Evolutionary conservation across 2,797 vertebrate species (phyloP), one percentile per base, ranked within the genome.

Genomic region (Psittacula echo): DNA sequence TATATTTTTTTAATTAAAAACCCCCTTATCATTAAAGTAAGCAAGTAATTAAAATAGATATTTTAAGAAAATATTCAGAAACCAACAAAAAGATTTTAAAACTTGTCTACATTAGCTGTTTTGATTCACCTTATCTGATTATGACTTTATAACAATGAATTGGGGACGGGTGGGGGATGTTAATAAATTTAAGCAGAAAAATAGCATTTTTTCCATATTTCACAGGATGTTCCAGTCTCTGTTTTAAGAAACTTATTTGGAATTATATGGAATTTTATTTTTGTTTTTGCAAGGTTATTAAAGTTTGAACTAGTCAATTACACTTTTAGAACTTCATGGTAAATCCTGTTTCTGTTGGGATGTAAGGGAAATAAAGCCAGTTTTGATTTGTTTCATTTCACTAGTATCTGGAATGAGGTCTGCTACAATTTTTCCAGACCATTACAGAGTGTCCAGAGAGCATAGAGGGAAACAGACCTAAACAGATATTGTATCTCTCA

Each of bases 121-220:
- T 85, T 70, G 12, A 27, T 76, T 70, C 51, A 27, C 10, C 23
- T 80, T 67, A 44, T 64, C 9, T 70, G 29, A 58, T 21, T 58
- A 48, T 45, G 5, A 34, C 14, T 24, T 85, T 70, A 17, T 47
- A 9, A 39, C 22, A 42, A 9, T 61, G 13, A 41, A 26, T 44
- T 7, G 3, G 16, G 6, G 3, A 76, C 24, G 9, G 8, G 6
- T 14, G 4, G 1, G 11, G 6, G 1, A n/a, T 19, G 8, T 64
- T 30, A 58, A 47, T 27, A 5, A 47, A 79, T 85, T 54, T 67
- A 51, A 77, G 67, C 5, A 60, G 17, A 47, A 93, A 79, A 60
- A 17, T 22, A 29, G 0, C 22, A 10, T 22, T 10, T 76, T 70
- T 76, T 47, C 10, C 10, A 70, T 70, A 73, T 78, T 45, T 73